phyloP scores from a whole-genome alignment of 2,113 vertebrate genomes.

The Eretmochelys imbricata region DNA sequence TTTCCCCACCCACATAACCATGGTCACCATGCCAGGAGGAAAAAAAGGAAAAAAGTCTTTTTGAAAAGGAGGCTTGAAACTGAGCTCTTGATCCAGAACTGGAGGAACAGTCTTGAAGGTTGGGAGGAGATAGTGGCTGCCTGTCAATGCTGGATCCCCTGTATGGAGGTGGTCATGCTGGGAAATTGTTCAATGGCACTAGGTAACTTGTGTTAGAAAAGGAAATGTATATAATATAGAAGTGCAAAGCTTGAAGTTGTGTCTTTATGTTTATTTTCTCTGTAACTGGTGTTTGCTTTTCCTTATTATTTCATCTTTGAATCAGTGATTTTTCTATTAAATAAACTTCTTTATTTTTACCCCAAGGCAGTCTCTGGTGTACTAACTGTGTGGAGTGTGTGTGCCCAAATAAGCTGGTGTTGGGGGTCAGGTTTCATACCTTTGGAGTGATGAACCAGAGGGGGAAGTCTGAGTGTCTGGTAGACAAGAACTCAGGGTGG shows the following conservation, averaged over 20 bases:
- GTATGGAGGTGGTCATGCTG: background rate
- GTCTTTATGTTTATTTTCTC: background rate
- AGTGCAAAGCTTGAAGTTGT: background rate
- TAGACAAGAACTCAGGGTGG: too few species aligned
- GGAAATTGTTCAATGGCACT: background rate
- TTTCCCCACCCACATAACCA: background rate
- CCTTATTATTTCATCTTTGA: background rate
- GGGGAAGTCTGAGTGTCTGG: too few species aligned
- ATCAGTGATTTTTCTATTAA: background rate
- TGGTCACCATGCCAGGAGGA: background rate
- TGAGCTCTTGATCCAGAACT: background rate
- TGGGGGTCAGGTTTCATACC: background rate
- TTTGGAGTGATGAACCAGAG: too few species aligned
- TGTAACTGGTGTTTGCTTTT: background rate
- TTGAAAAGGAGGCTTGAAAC: background rate
- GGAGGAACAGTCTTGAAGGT: background rate
- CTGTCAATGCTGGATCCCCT: background rate
- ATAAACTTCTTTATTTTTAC: background rate
- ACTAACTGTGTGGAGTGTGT: background rate
- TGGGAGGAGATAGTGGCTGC: background rate
- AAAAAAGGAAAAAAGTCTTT: background rate
- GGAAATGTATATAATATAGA: background rate
- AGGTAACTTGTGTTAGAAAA: background rate
- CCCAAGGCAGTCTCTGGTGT: background rate
- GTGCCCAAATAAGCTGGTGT: background rate